phyloP scores from a whole-genome alignment of 2,113 vertebrate genomes.

The Suncus etruscus region DNA sequence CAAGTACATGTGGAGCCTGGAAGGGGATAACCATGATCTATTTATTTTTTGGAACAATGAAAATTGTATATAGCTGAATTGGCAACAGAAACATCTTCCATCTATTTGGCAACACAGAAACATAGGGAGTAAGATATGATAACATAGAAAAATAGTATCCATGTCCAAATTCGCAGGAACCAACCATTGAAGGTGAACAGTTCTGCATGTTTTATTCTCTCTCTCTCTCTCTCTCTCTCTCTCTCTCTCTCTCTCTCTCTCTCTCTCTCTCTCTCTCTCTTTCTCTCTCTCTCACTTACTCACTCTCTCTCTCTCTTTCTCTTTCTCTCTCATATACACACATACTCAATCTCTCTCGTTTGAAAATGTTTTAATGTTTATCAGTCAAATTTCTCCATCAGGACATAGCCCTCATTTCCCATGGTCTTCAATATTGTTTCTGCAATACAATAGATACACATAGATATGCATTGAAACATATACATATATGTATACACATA shows the following conservation, averaged over 20 bases:
- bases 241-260: not conserved
- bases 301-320: not conserved
- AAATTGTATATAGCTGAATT: not conserved
- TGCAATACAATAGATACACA: not conserved
- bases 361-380: not conserved
- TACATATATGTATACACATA: not conserved
- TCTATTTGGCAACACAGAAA: not conserved
- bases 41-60: not conserved
- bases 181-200: not conserved
- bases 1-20: not conserved
- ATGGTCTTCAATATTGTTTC: not conserved
- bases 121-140: not conserved
- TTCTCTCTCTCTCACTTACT: not conserved
- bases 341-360: not conserved
- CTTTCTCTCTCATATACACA: not conserved
- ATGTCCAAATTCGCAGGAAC: not conserved
- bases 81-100: not conserved
- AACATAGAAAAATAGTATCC: not conserved
- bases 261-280: too few species aligned
- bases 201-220: not conserved
- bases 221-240: not conserved
- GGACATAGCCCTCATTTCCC: not conserved
- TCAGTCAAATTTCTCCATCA: not conserved
- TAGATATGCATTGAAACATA: not conserved
- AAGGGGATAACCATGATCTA: not conserved